phyloP scores from a whole-genome alignment of 1,140 invertebrate genomes.

The Procambarus clarkii region DNA sequence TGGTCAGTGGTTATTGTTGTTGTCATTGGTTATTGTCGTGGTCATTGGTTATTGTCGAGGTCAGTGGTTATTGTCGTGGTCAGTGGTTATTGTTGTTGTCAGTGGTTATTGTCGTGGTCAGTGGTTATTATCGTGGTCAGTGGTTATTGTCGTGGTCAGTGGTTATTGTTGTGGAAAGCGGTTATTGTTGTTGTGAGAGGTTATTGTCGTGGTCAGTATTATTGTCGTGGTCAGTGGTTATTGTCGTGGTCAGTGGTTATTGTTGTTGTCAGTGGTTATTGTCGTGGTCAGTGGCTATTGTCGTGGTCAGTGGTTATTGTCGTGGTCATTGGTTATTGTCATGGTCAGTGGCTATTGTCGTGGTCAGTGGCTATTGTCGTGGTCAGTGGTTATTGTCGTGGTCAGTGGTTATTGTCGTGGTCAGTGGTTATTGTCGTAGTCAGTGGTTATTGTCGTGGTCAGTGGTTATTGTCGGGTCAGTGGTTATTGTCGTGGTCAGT shows the following conservation, averaged over 20 bases:
- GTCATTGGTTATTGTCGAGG: background rate
- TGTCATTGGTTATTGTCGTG: background rate
- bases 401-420: background rate
- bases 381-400: too few species aligned
- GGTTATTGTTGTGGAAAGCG: background rate
- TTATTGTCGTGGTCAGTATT: background rate
- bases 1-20: background rate
- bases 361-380: too few species aligned
- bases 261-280: background rate
- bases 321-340: background rate
- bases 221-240: background rate
- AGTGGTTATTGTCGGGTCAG: too few species aligned
- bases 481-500: background rate
- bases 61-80: conserved; percentile 6
- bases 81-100: background rate
- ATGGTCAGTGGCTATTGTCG: too few species aligned
- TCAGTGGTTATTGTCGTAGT: too few species aligned
- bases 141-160: background rate
- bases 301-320: too few species aligned
- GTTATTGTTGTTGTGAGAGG: background rate
- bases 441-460: too few species aligned
- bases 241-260: background rate
- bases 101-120: background rate
- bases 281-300: background rate
- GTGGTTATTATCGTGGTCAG: background rate